A percentile compares a stretch with the other conserved stretches of the same genome.
These are phyloP conservation scores for Pelodytes ibericus DNA, from an alignment of 2,797 vertebrate genomes.

Conservation along the genomic window DNA sequence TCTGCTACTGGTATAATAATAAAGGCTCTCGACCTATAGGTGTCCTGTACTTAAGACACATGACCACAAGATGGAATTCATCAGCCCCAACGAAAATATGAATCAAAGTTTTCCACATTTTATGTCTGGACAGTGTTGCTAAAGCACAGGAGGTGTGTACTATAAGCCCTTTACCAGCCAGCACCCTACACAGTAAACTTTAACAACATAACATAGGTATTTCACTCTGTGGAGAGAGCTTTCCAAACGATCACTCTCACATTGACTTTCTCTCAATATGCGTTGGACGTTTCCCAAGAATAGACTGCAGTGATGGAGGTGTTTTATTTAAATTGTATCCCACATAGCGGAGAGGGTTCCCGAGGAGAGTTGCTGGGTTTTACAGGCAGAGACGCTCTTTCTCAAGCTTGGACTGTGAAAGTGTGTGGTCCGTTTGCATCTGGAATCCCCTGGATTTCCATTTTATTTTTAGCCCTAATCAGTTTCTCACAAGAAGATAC, in stretches of 20 bases:
- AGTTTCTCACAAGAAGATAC: conserved; percentile 26
- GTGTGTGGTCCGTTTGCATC: conserved; percentile 45
- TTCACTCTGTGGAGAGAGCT: background rate
- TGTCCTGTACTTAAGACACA: no score
- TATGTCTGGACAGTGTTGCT: no score
- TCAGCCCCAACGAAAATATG: no score
- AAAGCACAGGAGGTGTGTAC: no score
- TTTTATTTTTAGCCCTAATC: conserved; percentile 3
- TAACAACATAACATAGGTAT: background rate
- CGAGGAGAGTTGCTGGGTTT: conserved; percentile 11
- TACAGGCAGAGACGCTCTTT: background rate
- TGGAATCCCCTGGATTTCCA: conserved; percentile 22
- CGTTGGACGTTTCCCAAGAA: background rate
- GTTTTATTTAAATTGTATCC: conserved; percentile 24
- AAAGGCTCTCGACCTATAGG: no score
- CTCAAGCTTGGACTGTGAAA: conserved; percentile 9
- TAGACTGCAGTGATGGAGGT: conserved; percentile 10
- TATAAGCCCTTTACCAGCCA: background rate
- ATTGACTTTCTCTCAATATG: background rate
- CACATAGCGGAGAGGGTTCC: background rate
- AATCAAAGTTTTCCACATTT: no score
- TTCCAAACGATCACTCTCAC: background rate
- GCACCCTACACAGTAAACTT: background rate
- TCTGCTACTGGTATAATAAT: no score
- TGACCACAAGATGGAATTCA: no score